These are phyloP conservation scores for Notolabrus celidotus DNA, from an alignment of 2,797 vertebrate species.

Conservation along the genomic window DNA sequence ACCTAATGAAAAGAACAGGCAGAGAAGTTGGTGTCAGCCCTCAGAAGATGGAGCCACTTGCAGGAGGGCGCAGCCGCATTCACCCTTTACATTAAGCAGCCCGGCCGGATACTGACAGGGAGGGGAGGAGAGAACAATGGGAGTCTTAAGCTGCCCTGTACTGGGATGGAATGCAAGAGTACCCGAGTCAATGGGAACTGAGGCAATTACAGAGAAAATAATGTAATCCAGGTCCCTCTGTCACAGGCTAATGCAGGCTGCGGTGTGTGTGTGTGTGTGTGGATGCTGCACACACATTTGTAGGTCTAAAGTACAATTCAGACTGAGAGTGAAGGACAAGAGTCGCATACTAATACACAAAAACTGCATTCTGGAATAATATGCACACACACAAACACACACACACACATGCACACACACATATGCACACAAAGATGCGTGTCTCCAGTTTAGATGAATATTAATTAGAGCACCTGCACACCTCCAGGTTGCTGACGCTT, in stretches of 20 bases:
- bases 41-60: slow-evolving; percentile 12
- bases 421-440: too few relatives aligned
- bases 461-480: too few relatives aligned
- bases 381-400: too few relatives aligned
- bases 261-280: neutral
- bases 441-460: too few relatives aligned
- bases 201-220: neutral
- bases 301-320: neutral
- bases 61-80: slow-evolving; percentile 12
- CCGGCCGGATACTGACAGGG: neutral
- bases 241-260: neutral
- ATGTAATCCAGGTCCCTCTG: neutral
- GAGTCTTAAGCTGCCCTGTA: neutral
- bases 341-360: neutral
- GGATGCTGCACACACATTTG: neutral
- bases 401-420: too few relatives aligned
- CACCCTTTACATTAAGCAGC: neutral
- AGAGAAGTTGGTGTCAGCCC: slow-evolving; percentile 10
- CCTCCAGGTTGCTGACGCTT: too few relatives aligned
- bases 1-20: slow-evolving; percentile 21
- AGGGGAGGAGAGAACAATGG: neutral
- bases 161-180: neutral
- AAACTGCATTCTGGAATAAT: too few relatives aligned
- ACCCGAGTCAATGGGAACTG: neutral
- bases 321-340: neutral